Evolutionary conservation across 2,113 vertebrate species (phyloP), one percentile per base, ranked within the genome.

Genomic region (Hymenochirus boettgeri): DNA sequence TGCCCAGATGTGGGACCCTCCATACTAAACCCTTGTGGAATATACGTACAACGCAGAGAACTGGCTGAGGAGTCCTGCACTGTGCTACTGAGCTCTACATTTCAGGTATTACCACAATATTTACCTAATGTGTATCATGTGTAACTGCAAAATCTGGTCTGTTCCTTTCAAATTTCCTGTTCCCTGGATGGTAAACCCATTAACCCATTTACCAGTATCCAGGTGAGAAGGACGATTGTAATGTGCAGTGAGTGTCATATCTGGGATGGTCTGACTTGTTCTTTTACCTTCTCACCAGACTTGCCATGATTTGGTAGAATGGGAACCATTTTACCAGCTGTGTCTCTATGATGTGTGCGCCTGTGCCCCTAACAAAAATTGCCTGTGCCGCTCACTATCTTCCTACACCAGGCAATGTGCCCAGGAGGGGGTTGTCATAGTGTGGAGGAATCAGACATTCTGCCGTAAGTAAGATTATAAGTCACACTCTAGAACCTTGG

Each of bases 371-470:
- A 56, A 69, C 10, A 53, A 35, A 37, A 59, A 73, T 4, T 95
- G 94, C 47, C 85, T 86, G 39, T 95, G 93, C 62, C 71, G 83
- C 0, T 71, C 86, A 17, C 80, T 98, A 18, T 81, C 88, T 0
- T 89, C 92, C 61, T 95, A 91, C 1, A 81, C 87, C 26, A 75
- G 54, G 13, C 83, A 75, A 1, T 96, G 95, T 1, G 92, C 88
- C 57, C 85, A 82, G 72, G 90, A 93, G 69, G 92, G 89, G 0
- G 54, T 46, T 0, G 10, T 0, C 0, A 27, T 89, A 31, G 6
- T 35, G 51, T 97, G 93, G 95, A 92, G 91, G 61, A 94, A 88
- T 46, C 75, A 63, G 51, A 92, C 85, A 22, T 78, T 93, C 74
- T 97, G 95, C 42, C 46, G 89, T 94, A 82, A 88, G 85, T 73